Base-by-base conservation (phyloP, 2,888 invertebrate species). In the Drosophila emarginata region DNA sequence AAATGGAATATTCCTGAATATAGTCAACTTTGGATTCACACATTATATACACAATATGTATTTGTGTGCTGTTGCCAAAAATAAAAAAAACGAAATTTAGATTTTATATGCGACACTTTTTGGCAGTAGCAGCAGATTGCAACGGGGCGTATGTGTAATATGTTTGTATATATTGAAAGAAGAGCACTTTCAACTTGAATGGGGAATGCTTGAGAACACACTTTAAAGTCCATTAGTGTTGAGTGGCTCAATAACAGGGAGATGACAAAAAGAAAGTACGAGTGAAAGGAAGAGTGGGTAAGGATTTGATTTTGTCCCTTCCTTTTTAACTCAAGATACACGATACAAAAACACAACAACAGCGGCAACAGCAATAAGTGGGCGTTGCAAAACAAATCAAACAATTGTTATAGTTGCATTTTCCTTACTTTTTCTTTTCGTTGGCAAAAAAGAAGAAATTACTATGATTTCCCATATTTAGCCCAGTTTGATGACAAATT, bases 171-270 rank as follows among this genome's bases (percentile, higher is more conserved):
- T 69, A 77, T 70, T 74, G 67, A 64, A 61, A 23, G 39, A 11
- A 23, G 40, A 59, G 71, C 70, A 71, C 73, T 77, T 83, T 78
- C 67, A 74, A 74, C 65, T 74, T 62, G 72, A 74, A 37, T 45
- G 45, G 45, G 64, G 70, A 70, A 72, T 67, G 77, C 83, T 76
- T 68, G 73, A 88, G 64, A 84, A 84, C 72, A 87, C 77, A 88
- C 87, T 87, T 87, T 89, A 87, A 87, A 87, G 87, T 87, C 87
- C 87, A 87, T 87, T 87, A 87, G 82, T 70, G 79, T 75, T 78
- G 68, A 83, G 80, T 80, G 70, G 75, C 68, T 64, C 45, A 66
- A 74, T 54, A 71, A 37, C 57, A 51, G 59, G 12, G 57, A 18
- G 62, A 53, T 60, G 59, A 51, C 39, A 64, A 64, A 5, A 21